Evolutionary conservation across 2,113 vertebrate genomes (phyloP).

Genomic region (Lethenteron reissneri): DNA sequence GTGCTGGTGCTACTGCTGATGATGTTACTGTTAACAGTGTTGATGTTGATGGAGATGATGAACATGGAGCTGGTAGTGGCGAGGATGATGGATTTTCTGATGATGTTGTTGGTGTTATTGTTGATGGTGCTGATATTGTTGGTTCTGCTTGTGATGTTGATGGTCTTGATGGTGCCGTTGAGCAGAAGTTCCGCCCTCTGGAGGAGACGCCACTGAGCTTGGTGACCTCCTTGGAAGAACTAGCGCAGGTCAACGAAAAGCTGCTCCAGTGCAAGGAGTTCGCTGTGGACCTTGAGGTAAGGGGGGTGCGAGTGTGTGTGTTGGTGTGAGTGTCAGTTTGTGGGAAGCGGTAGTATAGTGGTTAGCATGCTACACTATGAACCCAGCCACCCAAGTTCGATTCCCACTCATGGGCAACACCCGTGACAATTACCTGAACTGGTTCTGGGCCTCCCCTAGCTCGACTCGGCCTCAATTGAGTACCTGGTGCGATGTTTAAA

Average conservation of each 20-base stretch:
- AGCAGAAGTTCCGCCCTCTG: constrained; percentile 42
- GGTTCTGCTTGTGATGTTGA: not conserved
- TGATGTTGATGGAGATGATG: not conserved
- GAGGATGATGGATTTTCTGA: no score
- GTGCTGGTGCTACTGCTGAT: not conserved
- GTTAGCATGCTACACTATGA: no score
- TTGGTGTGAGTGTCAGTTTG: no score
- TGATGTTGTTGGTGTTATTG: not conserved
- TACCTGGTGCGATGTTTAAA: no score
- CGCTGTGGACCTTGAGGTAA: constrained; percentile 79
- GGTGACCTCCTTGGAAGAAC: constrained; percentile 41
- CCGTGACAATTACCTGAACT: no score
- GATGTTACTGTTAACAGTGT: not conserved
- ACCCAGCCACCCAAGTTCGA: no score
- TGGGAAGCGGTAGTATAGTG: no score
- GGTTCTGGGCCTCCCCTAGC: no score
- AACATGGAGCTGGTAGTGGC: not conserved
- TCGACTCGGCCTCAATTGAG: no score
- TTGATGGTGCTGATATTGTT: not conserved
- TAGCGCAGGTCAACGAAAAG: constrained; percentile 64
- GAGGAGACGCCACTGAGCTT: constrained; percentile 42
- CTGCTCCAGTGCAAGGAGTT: constrained; percentile 49
- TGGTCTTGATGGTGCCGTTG: no score
- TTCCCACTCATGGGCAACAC: no score
- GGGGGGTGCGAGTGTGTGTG: not conserved